These are phyloP conservation scores for Melanotaenia maccullochi DNA, from an alignment of 2,797 vertebrate species.

Conservation along the genomic window DNA sequence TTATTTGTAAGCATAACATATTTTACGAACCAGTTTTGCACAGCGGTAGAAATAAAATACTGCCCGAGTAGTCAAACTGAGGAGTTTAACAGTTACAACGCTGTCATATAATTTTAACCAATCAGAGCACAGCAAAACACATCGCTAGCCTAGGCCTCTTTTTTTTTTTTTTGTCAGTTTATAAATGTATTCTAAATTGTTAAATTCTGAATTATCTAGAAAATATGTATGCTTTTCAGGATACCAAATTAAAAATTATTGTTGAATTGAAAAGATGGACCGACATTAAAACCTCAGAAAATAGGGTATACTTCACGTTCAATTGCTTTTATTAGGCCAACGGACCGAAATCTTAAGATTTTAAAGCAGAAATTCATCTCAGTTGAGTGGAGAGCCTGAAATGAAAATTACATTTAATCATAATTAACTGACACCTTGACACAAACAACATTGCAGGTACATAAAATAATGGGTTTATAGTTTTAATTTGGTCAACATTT, in stretches of 20 bases:
- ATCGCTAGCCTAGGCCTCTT: not conserved
- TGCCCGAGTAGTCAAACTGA: not conserved
- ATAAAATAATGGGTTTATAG: not conserved
- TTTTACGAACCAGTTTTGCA: accelerated
- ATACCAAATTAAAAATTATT: not conserved
- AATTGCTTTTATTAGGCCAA: not conserved
- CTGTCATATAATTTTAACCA: conserved; percentile 21
- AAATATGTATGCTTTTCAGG: not conserved
- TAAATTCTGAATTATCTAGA: not conserved
- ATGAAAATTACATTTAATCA: not conserved
- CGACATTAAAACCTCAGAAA: not conserved
- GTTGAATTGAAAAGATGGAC: not conserved
- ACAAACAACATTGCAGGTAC: conserved; percentile 3
- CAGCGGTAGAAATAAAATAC: accelerated
- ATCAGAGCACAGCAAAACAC: conserved; percentile 28
- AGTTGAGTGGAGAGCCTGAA: not conserved
- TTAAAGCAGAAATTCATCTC: not conserved
- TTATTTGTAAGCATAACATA: accelerated
- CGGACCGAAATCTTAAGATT: not conserved
- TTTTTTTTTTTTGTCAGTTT: not conserved
- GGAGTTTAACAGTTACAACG: accelerated
- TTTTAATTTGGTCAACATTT: not conserved
- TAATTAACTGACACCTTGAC: conserved; percentile 1
- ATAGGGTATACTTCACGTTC: not conserved
- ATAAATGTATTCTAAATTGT: not conserved